phyloP scores from a whole-genome alignment of 2,113 vertebrate genomes.

The Balaeniceps rex region DNA sequence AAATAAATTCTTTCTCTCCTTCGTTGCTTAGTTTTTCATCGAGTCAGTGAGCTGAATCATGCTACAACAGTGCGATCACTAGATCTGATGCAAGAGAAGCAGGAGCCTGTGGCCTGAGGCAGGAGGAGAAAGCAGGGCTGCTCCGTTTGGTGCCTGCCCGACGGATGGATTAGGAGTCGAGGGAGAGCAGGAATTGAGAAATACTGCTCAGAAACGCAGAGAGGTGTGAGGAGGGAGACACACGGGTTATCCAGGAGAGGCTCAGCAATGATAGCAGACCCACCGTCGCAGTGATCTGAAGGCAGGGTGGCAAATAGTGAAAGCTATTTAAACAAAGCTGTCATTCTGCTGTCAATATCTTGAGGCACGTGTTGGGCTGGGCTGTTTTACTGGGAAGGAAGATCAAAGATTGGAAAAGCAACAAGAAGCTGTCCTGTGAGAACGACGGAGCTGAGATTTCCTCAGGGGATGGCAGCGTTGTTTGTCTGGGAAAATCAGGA shows the following conservation, averaged over 20 bases:
- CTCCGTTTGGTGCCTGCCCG: background rate
- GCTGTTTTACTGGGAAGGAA: background rate
- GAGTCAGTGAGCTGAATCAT: background rate
- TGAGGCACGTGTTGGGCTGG: background rate
- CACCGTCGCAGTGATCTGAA: background rate
- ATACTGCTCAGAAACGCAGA: background rate
- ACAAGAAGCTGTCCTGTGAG: background rate
- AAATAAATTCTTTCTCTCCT: background rate
- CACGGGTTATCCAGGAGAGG: background rate
- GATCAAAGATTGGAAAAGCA: constrained; percentile 32
- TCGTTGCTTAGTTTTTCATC: background rate
- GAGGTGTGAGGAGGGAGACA: background rate
- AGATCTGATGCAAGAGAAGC: background rate
- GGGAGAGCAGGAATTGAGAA: background rate
- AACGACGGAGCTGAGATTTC: background rate
- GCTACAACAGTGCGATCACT: rapidly evolving
- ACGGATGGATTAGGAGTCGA: background rate
- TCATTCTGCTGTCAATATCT: background rate
- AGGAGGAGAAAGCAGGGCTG: background rate
- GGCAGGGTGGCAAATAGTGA: background rate
- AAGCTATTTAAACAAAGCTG: background rate
- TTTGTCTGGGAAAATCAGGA: constrained; percentile 21
- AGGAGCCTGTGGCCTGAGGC: background rate
- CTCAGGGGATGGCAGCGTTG: background rate
- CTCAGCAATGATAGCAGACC: background rate